Base-by-base conservation (phyloP, 2,888 invertebrate species). In the Melieria crassipennis region DNA sequence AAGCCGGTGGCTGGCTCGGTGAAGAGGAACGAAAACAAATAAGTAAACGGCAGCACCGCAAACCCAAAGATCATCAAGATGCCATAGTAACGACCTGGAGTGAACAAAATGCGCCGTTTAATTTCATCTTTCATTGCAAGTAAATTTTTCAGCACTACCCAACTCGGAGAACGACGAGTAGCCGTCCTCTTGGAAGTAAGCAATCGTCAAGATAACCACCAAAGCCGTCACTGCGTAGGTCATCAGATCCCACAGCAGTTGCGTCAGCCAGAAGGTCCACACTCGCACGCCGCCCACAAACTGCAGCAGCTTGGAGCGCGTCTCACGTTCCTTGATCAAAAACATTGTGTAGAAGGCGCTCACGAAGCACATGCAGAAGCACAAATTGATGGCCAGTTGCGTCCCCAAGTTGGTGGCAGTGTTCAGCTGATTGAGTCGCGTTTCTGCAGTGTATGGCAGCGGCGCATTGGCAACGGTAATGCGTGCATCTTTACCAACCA, bases 341-440 rank as follows among this genome's bases (percentile, higher is more conserved):
- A 92, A 92, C 83, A 92, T 87, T 47, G 92, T 87, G 78, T 90
- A 92, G 62, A 92, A 90, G 4, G 84, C 79, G 65, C 90, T 90
- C 2, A 91, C 91, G 78, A 95, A 93, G n/a, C 92, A 90, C 86
- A 95, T 89, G 80, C 92, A 92, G 84, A 93, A 93, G 10, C 92
- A 91, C 63, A 94, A 87, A 76, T 92, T 92, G 71, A 91, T 90
- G 0, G 93, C 90, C 30, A 93, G 80, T 81, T 92, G 91, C 82
- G 91, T 89, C 70, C 90, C 90, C 78, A 89, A 79, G 77, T 80
- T 83, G 30, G 79, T 79, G 62, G 82, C 83, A 1, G 69, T 72
- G 57, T 80, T 80, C 46, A 85, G 65, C 47, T 80, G 79, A 0
- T 64, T 63, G 79, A 91, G 90, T 84, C 89, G 86, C 61, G 91